Evolutionary conservation across 2,888 invertebrate genomes (phyloP), one percentile per base, ranked within the genome.

Genomic region (Phorcus lineatus): DNA sequence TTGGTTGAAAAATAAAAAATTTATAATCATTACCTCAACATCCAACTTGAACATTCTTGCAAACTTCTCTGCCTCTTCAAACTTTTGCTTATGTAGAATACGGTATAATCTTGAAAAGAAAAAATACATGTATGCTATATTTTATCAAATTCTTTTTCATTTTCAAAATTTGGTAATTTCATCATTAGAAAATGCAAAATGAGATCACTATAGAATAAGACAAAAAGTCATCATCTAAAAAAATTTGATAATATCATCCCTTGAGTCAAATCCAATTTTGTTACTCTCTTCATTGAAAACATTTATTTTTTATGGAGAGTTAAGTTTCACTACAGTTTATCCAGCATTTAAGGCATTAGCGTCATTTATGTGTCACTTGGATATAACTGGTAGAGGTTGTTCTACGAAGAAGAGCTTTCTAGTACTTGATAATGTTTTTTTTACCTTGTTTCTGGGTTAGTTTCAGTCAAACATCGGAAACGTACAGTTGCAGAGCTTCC

Each of bases 11-110:
- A n/a, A n/a, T n/a, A n/a, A n/a, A n/a, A n/a, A n/a, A n/a, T n/a
- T n/a, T n/a, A n/a, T n/a, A n/a, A 47, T 47, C 7, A 47, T 36
- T 70, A 91, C 91, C 89, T 91, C 90, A 17, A 86, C 85, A 82
- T 91, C 90, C 16, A 91, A 83, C 19, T 85, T 84, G 75, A 88
- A 91, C 40, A 87, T 79, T 67, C 86, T 87, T 22, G 91, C 91
- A 87, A 92, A 91, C 31, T 86, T 80, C 77, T 89, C 88, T 19
- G 92, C 92, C 81, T 91, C 90, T 70, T 89, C 90, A 89, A 91
- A 92, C 52, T 87, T 86, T 78, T 89, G 89, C 85, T 90, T 91
- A 81, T 90, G 87, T 40, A 92, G 81, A 17, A 91, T 85, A 70
- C 90, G 84, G 79, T 86, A 85, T 74, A 92, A 83, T 57, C 91